Base-by-base conservation (phyloP, 2,888 invertebrate genomes). In the Arctia plantaginis region DNA sequence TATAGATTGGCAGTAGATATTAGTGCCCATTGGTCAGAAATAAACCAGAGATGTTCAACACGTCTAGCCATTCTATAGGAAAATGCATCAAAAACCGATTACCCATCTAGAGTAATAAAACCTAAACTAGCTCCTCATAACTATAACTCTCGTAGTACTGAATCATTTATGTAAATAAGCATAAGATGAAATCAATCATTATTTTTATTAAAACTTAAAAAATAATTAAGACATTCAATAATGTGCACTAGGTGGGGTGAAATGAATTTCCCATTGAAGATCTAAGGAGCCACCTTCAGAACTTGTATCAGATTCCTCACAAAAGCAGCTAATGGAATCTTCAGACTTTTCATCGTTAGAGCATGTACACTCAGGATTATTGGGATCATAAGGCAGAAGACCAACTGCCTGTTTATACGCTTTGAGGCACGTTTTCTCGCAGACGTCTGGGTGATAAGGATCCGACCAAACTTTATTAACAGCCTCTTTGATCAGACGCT, bases 211-310 rank as follows among this genome's bases (percentile, higher is more conserved):
- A 65, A 33, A 33, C 30, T 23, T 27, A 10, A 62, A 71, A 35
- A 44, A 70, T 64, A 64, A 71, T 47, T 33, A 35, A 35, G 20
- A 47, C 30, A 66, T 68, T 68, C n/a, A 71, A n/a, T 47, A 47
- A 23, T 23, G 13, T 23, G 87, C 85, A 77, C 80, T 87, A 0
- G 94, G 94, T 20, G 94, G 94, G 3, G 94, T 90, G 77, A 93
- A 95, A 72, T 93, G 92, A 71, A 95, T 88, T 80, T 94, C 94
- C 94, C 94, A 95, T 77, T 95, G 92, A 1, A 93, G 80, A 73
- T 92, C 93, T 59, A 93, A 83, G 0, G 93, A 94, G 73, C 90
- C 90, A 66, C 88, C 89, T n/a, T 89, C 88, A 3, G 93, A 91
- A 66, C 84, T 88, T 3, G 82, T 72, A 59, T 88, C 86, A 3